Evolutionary conservation across 2,888 invertebrate genomes (phyloP).

Genomic region (Coecobrya sp.): DNA sequence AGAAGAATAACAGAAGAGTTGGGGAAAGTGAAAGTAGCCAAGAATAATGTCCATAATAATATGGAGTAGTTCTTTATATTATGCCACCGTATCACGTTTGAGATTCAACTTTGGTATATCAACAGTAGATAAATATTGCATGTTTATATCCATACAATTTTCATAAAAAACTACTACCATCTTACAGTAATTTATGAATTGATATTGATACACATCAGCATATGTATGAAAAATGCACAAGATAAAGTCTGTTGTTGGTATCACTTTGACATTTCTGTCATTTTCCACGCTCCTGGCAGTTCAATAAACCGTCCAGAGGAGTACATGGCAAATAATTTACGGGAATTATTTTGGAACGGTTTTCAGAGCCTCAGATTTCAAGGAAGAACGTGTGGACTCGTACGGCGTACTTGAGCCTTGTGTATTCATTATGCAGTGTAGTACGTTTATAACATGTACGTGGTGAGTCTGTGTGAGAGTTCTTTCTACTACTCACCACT

Average conservation of each 20-base stretch:
- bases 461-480: neutral
- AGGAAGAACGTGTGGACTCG: neutral
- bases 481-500: constrained; percentile 46
- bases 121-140: neutral
- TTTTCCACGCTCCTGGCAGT: constrained; percentile 58
- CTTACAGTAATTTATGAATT: neutral
- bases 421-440: constrained; percentile 26
- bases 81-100: too few species aligned
- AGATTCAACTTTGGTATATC: neutral
- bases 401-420: neutral
- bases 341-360: neutral
- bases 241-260: constrained; percentile 5
- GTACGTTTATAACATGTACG: constrained; percentile 19
- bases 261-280: constrained; percentile 56
- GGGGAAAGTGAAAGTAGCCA: constrained; percentile 35
- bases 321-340: constrained; percentile 32
- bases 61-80: neutral
- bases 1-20: neutral
- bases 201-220: neutral
- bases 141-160: neutral
- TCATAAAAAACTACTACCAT: neutral
- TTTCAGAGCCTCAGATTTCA: neutral
- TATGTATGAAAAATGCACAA: neutral
- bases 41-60: neutral
- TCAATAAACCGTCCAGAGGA: constrained; percentile 23